phyloP scores from a whole-genome alignment of 2,113 vertebrate species.

The Thalassarche chlororhynchos region DNA sequence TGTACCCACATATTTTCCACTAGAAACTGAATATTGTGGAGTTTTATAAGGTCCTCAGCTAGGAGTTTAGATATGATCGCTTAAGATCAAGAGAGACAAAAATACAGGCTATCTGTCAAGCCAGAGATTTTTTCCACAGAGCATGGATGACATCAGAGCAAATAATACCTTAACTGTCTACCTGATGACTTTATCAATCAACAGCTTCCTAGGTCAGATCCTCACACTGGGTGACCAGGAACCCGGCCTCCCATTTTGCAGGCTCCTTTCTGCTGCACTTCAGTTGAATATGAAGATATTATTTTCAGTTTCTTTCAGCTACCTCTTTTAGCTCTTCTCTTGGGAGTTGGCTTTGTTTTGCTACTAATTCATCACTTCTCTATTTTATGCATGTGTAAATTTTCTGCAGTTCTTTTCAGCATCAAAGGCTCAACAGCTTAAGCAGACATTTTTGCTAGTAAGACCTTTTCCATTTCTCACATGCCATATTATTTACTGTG shows the following conservation, averaged over 20 bases:
- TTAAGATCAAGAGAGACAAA: background rate
- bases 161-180: background rate
- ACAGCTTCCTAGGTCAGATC: background rate
- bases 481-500: background rate
- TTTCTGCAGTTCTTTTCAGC: background rate
- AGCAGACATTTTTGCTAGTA: rapidly evolving
- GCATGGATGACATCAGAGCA: background rate
- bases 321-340: background rate
- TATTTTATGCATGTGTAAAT: background rate
- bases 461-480: background rate
- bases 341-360: background rate
- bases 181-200: background rate
- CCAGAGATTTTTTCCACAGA: background rate
- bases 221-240: background rate
- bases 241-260: background rate
- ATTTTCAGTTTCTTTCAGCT: background rate
- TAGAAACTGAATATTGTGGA: background rate
- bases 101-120: background rate
- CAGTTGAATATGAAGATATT: background rate
- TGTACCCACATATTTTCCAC: background rate
- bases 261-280: background rate
- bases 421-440: background rate
- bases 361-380: background rate
- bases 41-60: background rate
- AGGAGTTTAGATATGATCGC: background rate